Evolutionary conservation across 2,113 vertebrate genomes (phyloP).

Genomic region (Microtus pennsylvanicus): DNA sequence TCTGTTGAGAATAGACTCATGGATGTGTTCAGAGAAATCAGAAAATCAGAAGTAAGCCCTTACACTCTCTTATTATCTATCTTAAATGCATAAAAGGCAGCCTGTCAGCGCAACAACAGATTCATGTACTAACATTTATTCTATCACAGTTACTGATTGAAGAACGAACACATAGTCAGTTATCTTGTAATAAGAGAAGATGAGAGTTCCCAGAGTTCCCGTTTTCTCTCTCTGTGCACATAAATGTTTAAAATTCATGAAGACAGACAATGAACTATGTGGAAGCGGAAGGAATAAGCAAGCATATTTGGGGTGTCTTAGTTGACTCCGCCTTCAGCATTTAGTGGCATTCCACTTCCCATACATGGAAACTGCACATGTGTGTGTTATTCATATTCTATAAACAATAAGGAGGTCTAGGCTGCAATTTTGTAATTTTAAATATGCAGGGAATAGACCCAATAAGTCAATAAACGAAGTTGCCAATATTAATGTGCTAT

Average conservation of each 20-base stretch:
- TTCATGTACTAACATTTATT: not conserved
- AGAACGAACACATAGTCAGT: not conserved
- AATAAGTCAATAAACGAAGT: constrained; percentile 8
- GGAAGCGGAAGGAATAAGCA: not conserved
- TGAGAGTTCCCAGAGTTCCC: not conserved
- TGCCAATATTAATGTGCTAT: not conserved
- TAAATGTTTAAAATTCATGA: not conserved
- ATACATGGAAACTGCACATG: not conserved
- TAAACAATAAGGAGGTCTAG: not conserved
- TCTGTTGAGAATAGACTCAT: constrained; percentile 43
- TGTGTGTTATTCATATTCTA: not conserved
- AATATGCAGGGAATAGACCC: not conserved
- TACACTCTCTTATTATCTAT: not conserved
- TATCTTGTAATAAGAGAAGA: not conserved
- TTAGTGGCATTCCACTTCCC: not conserved
- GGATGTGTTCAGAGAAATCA: constrained; percentile 47
- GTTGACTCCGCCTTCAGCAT: not conserved
- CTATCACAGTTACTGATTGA: not conserved
- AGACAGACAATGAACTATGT: not conserved
- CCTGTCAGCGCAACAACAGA: constrained; percentile 1
- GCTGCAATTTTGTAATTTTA: not conserved
- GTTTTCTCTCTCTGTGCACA: accelerated
- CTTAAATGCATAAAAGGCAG: constrained; percentile 13
- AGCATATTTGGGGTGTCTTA: not conserved
- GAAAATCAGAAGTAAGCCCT: constrained; percentile 9